Conservation (phyloP, 2,888 invertebrate species). For the Tachina fera region DNA sequence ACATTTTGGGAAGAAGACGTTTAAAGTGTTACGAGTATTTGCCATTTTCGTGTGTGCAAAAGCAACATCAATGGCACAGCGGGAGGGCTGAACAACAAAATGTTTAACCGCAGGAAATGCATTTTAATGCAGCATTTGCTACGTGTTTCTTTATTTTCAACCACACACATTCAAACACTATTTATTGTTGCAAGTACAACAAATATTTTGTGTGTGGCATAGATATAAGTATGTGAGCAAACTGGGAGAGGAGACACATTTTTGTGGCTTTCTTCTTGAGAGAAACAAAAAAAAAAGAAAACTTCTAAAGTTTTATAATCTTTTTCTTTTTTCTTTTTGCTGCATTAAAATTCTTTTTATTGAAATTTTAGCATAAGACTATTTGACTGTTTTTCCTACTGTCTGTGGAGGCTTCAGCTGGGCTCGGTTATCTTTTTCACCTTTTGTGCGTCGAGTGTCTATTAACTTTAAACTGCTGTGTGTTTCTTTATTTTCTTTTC, state of each 20-base stretch:
- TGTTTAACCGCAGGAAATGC: constrained; percentile 68
- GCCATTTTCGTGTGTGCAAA: constrained; percentile 28
- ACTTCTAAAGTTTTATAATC: constrained; percentile 20
- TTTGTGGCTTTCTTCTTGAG: constrained; percentile 22
- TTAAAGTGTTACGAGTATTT: constrained; percentile 36
- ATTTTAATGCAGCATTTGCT: constrained; percentile 68
- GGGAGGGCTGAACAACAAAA: constrained; percentile 40
- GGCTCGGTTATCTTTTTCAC: constrained; percentile 20
- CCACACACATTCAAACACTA: constrained; percentile 20
- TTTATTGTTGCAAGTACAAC: constrained; percentile 3
- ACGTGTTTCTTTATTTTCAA: constrained; percentile 57
- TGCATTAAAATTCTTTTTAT: constrained; percentile 9
- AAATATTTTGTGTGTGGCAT: constrained; percentile 38
- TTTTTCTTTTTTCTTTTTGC: constrained; percentile 34
- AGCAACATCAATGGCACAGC: not conserved
- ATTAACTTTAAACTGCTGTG: constrained; percentile 57
- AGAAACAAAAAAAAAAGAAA: constrained; percentile 6
- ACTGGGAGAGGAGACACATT: constrained; percentile 27
- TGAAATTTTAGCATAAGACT: not conserved
- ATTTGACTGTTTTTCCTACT: not conserved
- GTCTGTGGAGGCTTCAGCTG: not conserved
- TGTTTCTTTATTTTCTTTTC: constrained; percentile 5
- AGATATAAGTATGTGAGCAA: constrained; percentile 7
- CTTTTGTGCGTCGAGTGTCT: constrained; percentile 56
- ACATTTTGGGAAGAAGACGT: constrained; percentile 29